Evolutionary conservation across 1,140 invertebrate species (phyloP).

Genomic region (Drosophila trapezifrons): DNA sequence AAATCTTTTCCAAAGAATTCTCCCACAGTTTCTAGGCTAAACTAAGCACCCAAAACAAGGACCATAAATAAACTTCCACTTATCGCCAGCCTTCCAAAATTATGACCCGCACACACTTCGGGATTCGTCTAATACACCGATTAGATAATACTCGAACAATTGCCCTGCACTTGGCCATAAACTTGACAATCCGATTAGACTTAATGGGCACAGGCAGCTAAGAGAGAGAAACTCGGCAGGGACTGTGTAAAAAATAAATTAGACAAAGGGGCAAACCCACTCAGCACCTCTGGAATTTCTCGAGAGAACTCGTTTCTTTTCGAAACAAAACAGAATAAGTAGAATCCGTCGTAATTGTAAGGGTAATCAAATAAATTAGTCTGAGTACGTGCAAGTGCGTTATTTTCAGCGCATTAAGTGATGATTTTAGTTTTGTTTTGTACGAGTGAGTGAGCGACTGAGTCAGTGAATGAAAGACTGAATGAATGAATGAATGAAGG

Average conservation of each 20-base stretch:
- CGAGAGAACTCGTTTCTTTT: conserved; percentile 11
- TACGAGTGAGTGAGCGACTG: conserved; percentile 28
- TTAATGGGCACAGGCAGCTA: background rate
- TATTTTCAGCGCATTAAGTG: conserved; percentile 76
- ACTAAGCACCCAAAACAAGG: background rate
- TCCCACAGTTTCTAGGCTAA: background rate
- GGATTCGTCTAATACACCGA: conserved; percentile 14
- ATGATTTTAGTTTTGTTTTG: conserved; percentile 52
- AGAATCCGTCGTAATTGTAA: conserved; percentile 54
- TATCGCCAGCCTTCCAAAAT: conserved; percentile 9
- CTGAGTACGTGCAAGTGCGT: conserved; percentile 76
- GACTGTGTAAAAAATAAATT: conserved; percentile 17
- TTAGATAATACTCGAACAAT: conserved; percentile 31
- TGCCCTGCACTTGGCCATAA: conserved; percentile 39
- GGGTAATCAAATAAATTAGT: conserved; percentile 78
- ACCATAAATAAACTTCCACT: conserved; percentile 30
- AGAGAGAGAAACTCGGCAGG: too few relatives aligned
- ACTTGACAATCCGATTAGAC: conserved; percentile 34
- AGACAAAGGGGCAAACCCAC: conserved; percentile 1
- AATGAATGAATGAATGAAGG: conserved; percentile 29
- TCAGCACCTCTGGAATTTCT: conserved; percentile 11
- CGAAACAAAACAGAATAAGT: background rate
- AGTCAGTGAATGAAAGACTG: conserved; percentile 40
- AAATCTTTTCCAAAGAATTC: too few relatives aligned
- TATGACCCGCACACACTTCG: conserved; percentile 20